A percentile compares a stretch with the other conserved stretches of the same genome.
Conservation (phyloP, 2,888 invertebrate species). For the Coenonympha glycerion region DNA sequence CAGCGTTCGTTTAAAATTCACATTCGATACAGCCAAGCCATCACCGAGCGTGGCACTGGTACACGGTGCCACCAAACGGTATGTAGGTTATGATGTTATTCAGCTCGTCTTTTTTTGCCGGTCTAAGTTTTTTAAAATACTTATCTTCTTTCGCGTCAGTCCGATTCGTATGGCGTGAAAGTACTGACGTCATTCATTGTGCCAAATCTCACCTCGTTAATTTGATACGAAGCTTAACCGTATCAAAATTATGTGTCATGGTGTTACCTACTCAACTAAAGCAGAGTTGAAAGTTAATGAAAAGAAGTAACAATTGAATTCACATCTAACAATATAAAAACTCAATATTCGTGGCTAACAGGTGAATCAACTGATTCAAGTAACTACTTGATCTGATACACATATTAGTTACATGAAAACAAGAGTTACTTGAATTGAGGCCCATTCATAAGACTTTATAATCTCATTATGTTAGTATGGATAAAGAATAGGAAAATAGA, state of each 20-base stretch:
- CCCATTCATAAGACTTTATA: no score
- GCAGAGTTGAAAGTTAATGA: neutral
- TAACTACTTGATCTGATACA: no score
- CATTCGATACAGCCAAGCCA: constrained; percentile 54
- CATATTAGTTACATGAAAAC: no score
- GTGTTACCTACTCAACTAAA: constrained; percentile 14
- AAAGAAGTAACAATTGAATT: neutral
- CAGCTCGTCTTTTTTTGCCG: constrained; percentile 65
- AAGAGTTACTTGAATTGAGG: no score
- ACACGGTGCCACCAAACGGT: constrained; percentile 57
- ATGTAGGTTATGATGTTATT: constrained; percentile 75
- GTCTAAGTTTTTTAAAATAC: constrained; percentile 65
- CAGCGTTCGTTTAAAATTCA: constrained; percentile 66
- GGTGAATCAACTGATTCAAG: no score
- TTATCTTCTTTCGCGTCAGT: constrained; percentile 71
- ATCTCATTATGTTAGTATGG: no score
- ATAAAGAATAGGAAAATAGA: no score
- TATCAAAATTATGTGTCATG: constrained; percentile 31
- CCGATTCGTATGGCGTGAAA: constrained; percentile 70
- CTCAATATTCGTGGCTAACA: no score
- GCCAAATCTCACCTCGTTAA: constrained; percentile 54
- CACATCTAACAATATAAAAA: no score
- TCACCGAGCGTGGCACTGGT: constrained; percentile 47
- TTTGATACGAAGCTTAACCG: constrained; percentile 38
- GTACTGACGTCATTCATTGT: constrained; percentile 66